Conservation (phyloP, 2,888 invertebrate species). For the Anaspis maculata region DNA sequence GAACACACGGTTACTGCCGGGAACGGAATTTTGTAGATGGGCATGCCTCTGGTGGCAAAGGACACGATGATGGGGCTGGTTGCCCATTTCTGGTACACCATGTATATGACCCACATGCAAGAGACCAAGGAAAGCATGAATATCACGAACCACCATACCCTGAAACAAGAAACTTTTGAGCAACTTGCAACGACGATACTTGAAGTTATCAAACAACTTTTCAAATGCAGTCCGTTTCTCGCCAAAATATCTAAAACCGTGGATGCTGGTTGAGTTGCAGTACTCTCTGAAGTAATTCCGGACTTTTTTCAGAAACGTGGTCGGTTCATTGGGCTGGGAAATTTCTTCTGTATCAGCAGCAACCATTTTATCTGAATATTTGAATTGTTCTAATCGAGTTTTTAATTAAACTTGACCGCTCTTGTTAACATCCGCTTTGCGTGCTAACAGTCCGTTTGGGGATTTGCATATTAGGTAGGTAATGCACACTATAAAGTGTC, state of each 20-base stretch:
- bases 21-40: constrained; percentile 48
- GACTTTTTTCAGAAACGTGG: neutral
- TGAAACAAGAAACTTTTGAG: constrained; percentile 28
- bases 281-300: neutral
- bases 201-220: too few species aligned
- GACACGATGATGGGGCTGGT: constrained; percentile 63
- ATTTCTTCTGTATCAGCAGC: too few species aligned
- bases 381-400: too few species aligned
- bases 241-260: neutral
- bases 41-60: constrained; percentile 60
- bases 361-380: too few species aligned
- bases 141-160: constrained; percentile 53
- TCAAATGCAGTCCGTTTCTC: constrained; percentile 11
- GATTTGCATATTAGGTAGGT: too few species aligned
- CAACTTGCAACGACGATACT: neutral
- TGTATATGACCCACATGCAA: constrained; percentile 49
- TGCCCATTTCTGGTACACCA: constrained; percentile 61
- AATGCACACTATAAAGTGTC: too few species aligned
- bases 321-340: neutral
- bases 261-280: neutral
- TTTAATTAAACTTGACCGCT: too few species aligned
- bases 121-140: constrained; percentile 38
- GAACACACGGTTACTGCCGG: constrained; percentile 29
- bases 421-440: too few species aligned
- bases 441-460: too few species aligned